Evolutionary conservation across 1,140 invertebrate genomes (phyloP).

Genomic region (Wiebesia pumilae): DNA sequence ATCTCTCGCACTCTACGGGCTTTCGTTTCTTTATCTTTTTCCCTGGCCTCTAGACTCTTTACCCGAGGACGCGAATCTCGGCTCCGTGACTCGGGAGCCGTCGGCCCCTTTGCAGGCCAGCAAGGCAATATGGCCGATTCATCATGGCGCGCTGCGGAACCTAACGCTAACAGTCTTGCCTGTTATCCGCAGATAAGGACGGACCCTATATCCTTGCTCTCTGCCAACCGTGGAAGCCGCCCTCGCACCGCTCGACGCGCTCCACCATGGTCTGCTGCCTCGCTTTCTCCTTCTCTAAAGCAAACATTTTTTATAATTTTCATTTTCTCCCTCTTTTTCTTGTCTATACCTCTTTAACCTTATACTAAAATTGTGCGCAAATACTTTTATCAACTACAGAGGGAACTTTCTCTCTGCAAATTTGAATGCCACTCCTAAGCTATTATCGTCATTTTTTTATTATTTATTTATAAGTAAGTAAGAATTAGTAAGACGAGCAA

Average conservation of each 20-base stretch:
- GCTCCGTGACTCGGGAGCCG: conserved; percentile 16
- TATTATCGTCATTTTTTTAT: not conserved
- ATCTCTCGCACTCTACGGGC: too few relatives aligned
- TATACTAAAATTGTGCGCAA: not conserved
- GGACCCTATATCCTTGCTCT: conserved; percentile 66
- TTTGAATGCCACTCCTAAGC: not conserved
- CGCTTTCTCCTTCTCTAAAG: conserved; percentile 4
- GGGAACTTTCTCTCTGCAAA: not conserved
- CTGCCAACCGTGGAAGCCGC: not conserved
- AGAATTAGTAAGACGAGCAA: not conserved
- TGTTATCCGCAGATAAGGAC: conserved; percentile 71
- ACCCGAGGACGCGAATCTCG: conserved; percentile 55
- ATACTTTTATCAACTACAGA: not conserved
- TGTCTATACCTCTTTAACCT: not conserved
- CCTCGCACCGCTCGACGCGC: not conserved
- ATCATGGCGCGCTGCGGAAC: conserved; percentile 66
- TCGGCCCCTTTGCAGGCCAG: conserved; percentile 1
- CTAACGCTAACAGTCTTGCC: conserved; percentile 57
- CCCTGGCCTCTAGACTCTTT: not conserved
- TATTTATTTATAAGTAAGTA: too few relatives aligned
- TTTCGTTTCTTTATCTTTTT: conserved; percentile 36
- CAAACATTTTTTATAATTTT: conserved; percentile 37
- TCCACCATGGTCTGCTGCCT: not conserved
- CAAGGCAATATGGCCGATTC: conserved; percentile 70
- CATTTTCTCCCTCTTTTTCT: conserved; percentile 1